These are phyloP conservation scores for Myotis daubentonii DNA, from an alignment of 2,797 vertebrate species.

Conservation along the genomic window DNA sequence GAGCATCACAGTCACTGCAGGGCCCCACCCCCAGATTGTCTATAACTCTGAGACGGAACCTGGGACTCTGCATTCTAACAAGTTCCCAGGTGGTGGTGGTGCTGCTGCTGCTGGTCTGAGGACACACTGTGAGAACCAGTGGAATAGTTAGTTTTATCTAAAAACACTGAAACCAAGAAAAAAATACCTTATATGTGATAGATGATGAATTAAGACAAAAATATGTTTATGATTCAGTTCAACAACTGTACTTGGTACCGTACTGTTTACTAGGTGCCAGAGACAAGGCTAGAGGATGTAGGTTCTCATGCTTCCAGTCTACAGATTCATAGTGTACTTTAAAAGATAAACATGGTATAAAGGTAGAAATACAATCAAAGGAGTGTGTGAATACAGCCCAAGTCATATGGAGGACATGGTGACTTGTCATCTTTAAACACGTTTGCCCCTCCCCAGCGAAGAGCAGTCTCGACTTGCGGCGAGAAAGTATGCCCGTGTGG, in stretches of 20 bases:
- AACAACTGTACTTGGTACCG: neutral
- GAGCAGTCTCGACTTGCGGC: conserved; percentile 96
- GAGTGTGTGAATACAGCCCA: neutral
- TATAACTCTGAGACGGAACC: neutral
- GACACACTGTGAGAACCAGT: neutral
- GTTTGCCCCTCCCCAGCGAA: conserved; percentile 85
- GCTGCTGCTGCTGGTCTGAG: neutral
- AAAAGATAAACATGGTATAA: neutral
- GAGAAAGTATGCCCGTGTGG: conserved; percentile 94
- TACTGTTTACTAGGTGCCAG: neutral
- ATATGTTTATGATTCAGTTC: neutral
- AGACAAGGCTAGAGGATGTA: neutral
- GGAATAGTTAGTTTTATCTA: neutral
- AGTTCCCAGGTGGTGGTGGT: neutral
- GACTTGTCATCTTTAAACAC: neutral
- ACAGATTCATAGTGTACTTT: neutral
- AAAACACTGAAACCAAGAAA: neutral
- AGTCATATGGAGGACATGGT: neutral
- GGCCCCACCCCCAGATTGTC: neutral
- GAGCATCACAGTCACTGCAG: neutral
- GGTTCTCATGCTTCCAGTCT: neutral
- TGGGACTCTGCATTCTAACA: neutral
- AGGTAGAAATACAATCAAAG: neutral
- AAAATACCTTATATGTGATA: neutral
- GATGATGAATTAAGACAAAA: neutral